A percentile compares a stretch with the other conserved stretches of the same genome.
Evolutionary conservation across 2,113 vertebrate genomes (phyloP).

Genomic region (Serranochromis macrocephalus): DNA sequence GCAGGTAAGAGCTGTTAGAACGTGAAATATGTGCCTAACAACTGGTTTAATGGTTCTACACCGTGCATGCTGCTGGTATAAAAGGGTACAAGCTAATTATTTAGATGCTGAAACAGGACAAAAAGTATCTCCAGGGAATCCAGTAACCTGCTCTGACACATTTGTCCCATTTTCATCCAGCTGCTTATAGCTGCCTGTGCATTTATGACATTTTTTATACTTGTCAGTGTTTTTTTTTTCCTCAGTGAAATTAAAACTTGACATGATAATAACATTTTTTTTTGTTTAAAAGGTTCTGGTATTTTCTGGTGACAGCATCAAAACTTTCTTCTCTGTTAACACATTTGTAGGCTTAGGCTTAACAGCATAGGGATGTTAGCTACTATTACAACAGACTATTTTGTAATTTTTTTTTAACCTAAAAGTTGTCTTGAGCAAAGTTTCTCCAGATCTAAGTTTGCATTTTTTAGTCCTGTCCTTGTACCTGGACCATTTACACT

Average conservation of each 20-base stretch:
- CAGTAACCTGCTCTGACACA: not conserved
- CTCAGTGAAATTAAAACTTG: not conserved
- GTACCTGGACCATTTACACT: not conserved
- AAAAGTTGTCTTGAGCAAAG: not conserved
- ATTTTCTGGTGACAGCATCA: not conserved
- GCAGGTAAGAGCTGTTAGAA: not conserved
- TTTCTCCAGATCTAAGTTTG: not conserved
- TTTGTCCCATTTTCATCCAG: not conserved
- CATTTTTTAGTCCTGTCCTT: not conserved
- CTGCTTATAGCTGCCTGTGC: not conserved
- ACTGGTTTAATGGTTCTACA: not conserved
- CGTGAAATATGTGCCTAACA: not conserved
- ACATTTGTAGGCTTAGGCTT: not conserved
- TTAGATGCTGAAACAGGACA: constrained; percentile 16
- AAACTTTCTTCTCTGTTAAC: not conserved
- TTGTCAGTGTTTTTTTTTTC: not conserved
- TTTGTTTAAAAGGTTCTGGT: not conserved
- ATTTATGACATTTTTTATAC: not conserved
- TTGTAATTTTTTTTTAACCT: not conserved
- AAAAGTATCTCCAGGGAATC: not conserved
- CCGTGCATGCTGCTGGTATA: not conserved
- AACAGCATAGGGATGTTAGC: not conserved
- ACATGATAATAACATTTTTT: not conserved
- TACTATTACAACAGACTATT: not conserved
- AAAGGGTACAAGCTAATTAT: constrained; percentile 26